Evolutionary conservation across 2,113 vertebrate genomes (phyloP).

Genomic region (Pungitius pungitius): DNA sequence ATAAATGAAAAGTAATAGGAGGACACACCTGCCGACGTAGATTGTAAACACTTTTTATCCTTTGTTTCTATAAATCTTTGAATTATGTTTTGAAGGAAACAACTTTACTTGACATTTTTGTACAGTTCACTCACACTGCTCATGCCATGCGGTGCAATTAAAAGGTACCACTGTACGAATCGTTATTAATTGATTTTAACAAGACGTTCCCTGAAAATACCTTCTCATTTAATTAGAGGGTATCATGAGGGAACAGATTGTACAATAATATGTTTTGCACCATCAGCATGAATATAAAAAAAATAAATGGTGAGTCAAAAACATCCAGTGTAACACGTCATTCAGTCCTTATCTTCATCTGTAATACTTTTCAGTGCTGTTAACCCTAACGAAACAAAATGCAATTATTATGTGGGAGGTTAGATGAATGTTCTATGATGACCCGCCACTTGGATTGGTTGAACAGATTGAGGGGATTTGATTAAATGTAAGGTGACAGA

Average conservation of each 20-base stretch:
- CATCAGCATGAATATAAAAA: background rate
- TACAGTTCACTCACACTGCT: conserved; percentile 1
- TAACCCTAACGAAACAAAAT: background rate
- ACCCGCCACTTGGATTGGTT: background rate
- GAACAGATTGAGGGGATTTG: background rate
- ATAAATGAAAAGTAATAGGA: conserved; percentile 76
- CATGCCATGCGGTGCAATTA: conserved; percentile 29
- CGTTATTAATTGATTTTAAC: conserved; percentile 14
- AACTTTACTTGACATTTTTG: conserved; percentile 29
- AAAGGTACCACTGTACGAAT: conserved; percentile 18
- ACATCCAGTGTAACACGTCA: background rate
- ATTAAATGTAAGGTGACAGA: background rate
- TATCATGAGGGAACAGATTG: conserved; percentile 1
- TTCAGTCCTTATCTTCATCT: background rate
- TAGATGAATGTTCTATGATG: background rate
- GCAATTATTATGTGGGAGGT: background rate
- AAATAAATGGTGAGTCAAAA: background rate
- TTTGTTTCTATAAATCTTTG: conserved; percentile 32
- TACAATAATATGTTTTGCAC: conserved; percentile 23
- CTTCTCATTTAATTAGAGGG: background rate
- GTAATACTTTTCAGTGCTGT: background rate
- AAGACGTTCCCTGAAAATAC: background rate
- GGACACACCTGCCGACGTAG: background rate
- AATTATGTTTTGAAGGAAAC: conserved; percentile 30
- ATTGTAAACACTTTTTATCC: conserved; percentile 12